Base-by-base conservation (phyloP, 2,797 vertebrate genomes). In the Ptychadena robeensis region DNA sequence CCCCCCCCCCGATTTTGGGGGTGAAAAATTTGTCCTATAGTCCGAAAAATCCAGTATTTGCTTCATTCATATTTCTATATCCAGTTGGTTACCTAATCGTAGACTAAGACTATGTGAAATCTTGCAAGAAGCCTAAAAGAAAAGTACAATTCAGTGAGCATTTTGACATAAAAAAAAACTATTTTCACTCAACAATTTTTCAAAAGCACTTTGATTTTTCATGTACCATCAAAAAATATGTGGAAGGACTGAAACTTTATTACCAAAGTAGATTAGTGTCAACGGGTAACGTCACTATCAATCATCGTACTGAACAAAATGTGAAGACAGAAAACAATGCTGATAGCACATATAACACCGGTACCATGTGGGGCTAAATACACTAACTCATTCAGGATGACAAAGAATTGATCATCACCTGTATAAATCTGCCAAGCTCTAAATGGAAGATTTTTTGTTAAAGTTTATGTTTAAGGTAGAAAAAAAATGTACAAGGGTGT, bases 241-340 rank as follows among this genome's bases (percentile, higher is more conserved):
- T 61, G 30, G 12, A 61, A 31, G 28, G 25, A 68, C 32, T 28
- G 61, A 82, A 82, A 82, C 64, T 75, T 63, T 69, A 61, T 82
- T 76, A 76, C 34, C 32, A 59, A 69, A 82, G 66, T 69, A 71
- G 66, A 82, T 82, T 48, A 82, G 66, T 71, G 66, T 77, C 64
- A 69, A 75, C 15, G 40, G 18, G 53, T 77, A 70, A 75, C 53
- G 57, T 82, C 32, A 14, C 64, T 35, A 82, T 82, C 53, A 70
- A 71, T 82, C 73, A 71, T 40, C 34, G 44, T 25, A 32, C 57
- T 70, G 53, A 57, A 70, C 57, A 82, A 64, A 75, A 71, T 59
- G 30, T 64, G 37, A 65, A 71, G 75, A 71, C 53, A 40, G 66
- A 76, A 61, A 82, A 70, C 66, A 82, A 76, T 82, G 73, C 67